Conservation (phyloP, 2,113 vertebrate species). For the Crotophaga sulcirostris region DNA sequence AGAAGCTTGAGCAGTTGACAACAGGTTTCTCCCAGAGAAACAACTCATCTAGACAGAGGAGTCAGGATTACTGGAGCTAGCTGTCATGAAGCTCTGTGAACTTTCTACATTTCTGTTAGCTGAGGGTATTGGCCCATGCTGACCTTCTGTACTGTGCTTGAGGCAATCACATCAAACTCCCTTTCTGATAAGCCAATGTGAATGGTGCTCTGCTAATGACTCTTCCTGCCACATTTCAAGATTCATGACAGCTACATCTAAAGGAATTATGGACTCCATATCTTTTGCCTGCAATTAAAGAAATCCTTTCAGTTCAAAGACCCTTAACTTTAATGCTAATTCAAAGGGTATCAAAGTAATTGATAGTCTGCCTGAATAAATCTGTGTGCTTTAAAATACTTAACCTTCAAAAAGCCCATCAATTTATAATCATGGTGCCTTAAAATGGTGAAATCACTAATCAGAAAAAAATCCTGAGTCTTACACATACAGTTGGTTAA, state of each 20-base stretch:
- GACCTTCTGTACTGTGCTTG: conserved; percentile 40
- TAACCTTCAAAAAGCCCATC: conserved; percentile 14
- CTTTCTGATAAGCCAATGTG: conserved; percentile 33
- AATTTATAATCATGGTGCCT: conserved; percentile 11
- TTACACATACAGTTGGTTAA: background rate
- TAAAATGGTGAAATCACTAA: conserved; percentile 17
- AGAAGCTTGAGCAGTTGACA: conserved; percentile 24
- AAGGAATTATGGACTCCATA: conserved; percentile 46
- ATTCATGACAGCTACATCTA: conserved; percentile 48
- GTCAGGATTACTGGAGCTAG: conserved; percentile 51
- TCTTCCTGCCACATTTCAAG: conserved; percentile 52
- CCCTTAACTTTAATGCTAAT: conserved; percentile 32
- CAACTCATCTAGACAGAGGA: conserved; percentile 46
- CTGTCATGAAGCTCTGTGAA: conserved; percentile 35
- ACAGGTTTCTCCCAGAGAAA: conserved; percentile 34
- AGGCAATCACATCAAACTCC: conserved; percentile 65
- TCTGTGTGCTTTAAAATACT: conserved; percentile 43
- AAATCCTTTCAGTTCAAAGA: conserved; percentile 53
- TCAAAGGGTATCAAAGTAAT: conserved; percentile 53
- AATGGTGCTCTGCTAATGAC: conserved; percentile 63
- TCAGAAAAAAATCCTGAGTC: background rate
- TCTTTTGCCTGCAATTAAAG: conserved; percentile 49
- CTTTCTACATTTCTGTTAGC: conserved; percentile 31
- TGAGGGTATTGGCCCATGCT: conserved; percentile 21
- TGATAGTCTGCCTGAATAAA: conserved; percentile 46